A percentile compares a stretch with the other conserved stretches of the same genome.
Conservation (phyloP, 2,797 vertebrate species). For the Steatocranus sp. region DNA sequence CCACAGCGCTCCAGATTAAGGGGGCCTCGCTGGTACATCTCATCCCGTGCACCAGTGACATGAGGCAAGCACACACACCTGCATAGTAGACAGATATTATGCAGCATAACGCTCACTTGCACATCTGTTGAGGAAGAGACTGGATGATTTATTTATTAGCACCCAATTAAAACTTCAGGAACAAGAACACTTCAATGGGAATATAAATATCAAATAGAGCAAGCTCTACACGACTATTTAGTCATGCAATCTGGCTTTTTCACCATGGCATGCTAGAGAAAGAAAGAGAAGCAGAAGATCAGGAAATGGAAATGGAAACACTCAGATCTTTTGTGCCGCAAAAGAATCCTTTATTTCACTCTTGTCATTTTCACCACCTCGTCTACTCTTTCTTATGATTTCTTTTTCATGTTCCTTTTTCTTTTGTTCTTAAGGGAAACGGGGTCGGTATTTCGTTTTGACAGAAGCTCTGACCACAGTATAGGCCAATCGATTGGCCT, state of each 20-base stretch:
- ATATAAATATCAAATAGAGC: constrained; percentile 80
- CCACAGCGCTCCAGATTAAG: constrained; percentile 57
- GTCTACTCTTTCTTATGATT: constrained; percentile 61
- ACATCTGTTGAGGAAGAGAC: constrained; percentile 79
- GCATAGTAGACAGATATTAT: constrained; percentile 64
- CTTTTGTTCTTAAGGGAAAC: constrained; percentile 12
- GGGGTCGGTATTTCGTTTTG: constrained; percentile 51
- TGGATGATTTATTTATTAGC: constrained; percentile 78
- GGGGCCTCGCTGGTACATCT: constrained; percentile 53
- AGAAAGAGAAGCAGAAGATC: constrained; percentile 60
- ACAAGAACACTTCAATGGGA: constrained; percentile 78
- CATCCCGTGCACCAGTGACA: constrained; percentile 58
- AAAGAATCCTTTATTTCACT: constrained; percentile 60
- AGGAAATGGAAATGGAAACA: constrained; percentile 68
- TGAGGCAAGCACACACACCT: constrained; percentile 63
- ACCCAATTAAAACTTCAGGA: constrained; percentile 81
- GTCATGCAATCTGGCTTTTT: constrained; percentile 72
- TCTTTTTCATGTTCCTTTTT: constrained; percentile 50
- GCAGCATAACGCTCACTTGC: constrained; percentile 60
- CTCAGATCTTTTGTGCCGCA: constrained; percentile 68
- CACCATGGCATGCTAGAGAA: constrained; percentile 30
- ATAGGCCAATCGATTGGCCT: constrained; percentile 69
- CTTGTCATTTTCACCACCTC: constrained; percentile 52
- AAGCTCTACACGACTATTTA: constrained; percentile 74
- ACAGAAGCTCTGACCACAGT: constrained; percentile 49